Percentiles rank a stretch among this genome's conserved stretches.
phyloP scores from a whole-genome alignment of 1,140 invertebrate genomes.

The Phthorimaea operculella region DNA sequence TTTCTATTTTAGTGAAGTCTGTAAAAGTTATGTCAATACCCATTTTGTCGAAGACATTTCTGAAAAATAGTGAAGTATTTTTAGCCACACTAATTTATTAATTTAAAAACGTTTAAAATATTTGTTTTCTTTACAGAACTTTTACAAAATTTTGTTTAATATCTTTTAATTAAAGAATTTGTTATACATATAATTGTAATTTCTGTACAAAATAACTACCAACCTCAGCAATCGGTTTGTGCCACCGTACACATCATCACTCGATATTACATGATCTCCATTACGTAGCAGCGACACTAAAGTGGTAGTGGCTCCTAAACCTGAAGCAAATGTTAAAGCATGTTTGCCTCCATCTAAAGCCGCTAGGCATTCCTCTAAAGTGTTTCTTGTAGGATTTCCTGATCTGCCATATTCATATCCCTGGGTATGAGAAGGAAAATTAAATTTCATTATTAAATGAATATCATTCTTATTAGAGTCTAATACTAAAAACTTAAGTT shows the following conservation, averaged over 20 bases:
- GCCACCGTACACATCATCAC: conserved; percentile 97
- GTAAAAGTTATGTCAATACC: conserved; percentile 83
- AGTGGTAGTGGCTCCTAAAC: conserved; percentile 85
- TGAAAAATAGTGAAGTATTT: no score
- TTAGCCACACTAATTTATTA: no score
- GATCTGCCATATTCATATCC: conserved; percentile 93
- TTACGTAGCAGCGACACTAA: conserved; percentile 78
- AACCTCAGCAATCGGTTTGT: conserved; percentile 77
- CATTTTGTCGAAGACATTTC: conserved; percentile 73
- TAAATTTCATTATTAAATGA: neutral
- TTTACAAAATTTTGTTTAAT: no score
- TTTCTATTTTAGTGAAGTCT: conserved; percentile 79
- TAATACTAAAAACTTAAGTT: no score
- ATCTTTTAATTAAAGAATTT: no score
- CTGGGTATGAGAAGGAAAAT: conserved; percentile 64
- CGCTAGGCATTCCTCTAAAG: conserved; percentile 90
- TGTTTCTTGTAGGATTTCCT: conserved; percentile 94
- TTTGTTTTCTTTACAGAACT: no score
- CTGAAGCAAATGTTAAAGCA: conserved; percentile 89
- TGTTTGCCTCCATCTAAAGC: conserved; percentile 91
- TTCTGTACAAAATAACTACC: no score
- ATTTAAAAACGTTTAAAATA: no score
- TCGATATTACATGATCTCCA: conserved; percentile 92
- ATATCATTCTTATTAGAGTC: no score
- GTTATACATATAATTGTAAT: no score